Conservation (phyloP, 2,797 vertebrate genomes). For the Neoniphon sammara region DNA sequence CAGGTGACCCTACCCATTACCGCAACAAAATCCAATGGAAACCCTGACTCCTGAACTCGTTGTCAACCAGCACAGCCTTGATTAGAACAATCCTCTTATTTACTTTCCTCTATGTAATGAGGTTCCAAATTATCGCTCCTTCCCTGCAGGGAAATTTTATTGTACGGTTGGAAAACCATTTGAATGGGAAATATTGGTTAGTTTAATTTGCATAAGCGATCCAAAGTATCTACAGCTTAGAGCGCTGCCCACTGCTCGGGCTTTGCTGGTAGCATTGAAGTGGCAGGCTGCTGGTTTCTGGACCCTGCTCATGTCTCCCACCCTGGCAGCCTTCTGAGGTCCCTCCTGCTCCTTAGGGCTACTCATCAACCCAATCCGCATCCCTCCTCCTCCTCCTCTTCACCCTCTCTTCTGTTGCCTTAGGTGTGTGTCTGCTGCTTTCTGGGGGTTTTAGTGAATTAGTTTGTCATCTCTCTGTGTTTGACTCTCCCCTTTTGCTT, state of each 20-base stretch:
- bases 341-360: constrained; percentile 53
- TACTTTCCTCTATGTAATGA: background rate
- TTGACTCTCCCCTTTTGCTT: constrained; percentile 86
- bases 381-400: constrained; percentile 53
- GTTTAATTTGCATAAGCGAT: background rate
- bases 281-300: constrained; percentile 68
- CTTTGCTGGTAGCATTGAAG: constrained; percentile 67
- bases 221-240: background rate
- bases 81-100: constrained; percentile 3
- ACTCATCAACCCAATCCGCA: constrained; percentile 63
- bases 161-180: background rate
- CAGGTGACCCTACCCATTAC: constrained; percentile 40
- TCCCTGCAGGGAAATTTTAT: background rate
- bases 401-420: constrained; percentile 63
- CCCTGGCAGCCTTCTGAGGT: constrained; percentile 49
- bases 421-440: constrained; percentile 66
- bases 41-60: constrained; percentile 63
- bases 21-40: constrained; percentile 56
- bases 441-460: constrained; percentile 64
- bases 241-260: constrained; percentile 20
- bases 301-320: constrained; percentile 46
- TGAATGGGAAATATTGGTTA: background rate
- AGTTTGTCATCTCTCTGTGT: constrained; percentile 77
- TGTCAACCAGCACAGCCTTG: constrained; percentile 67
- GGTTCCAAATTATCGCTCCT: background rate